A percentile compares a stretch with the other conserved stretches of the same genome.
phyloP scores from a whole-genome alignment of 92 coral and sea anemone species.

The Epizoanthus rinbou region DNA sequence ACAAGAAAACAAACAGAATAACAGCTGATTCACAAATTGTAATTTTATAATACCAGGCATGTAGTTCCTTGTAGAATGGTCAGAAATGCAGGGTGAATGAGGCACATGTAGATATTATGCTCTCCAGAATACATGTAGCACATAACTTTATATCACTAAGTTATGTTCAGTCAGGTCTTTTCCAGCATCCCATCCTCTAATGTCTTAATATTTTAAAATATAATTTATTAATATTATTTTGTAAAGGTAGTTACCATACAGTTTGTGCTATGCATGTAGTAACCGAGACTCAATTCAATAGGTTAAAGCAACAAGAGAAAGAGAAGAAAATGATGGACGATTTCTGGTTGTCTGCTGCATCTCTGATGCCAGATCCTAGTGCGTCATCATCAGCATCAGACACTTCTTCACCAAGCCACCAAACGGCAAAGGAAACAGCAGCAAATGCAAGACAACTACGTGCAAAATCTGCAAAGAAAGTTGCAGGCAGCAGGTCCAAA shows the following conservation, averaged over 20 bases:
- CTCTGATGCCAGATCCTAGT: slow-evolving; percentile 16
- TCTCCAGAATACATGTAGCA: too few species aligned
- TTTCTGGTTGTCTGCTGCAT: slow-evolving; percentile 23
- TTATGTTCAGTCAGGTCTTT: too few species aligned
- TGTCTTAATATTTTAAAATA: too few species aligned
- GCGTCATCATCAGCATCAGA: slow-evolving; percentile 23
- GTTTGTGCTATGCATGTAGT: background rate
- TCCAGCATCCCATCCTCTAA: too few species aligned
- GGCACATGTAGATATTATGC: too few species aligned
- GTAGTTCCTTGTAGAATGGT: too few species aligned
- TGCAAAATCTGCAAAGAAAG: slow-evolving; percentile 26
- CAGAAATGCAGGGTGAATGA: too few species aligned
- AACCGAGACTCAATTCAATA: background rate
- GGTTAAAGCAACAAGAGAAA: slow-evolving; percentile 36
- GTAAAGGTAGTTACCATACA: background rate
- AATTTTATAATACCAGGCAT: too few species aligned
- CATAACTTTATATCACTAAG: too few species aligned
- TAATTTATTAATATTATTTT: too few species aligned
- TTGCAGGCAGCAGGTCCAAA: slow-evolving; percentile 24
- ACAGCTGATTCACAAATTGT: too few species aligned
- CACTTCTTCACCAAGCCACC: slow-evolving; percentile 28
- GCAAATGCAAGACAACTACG: background rate
- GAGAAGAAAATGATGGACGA: slow-evolving; percentile 36
- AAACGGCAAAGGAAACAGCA: slow-evolving; percentile 14
- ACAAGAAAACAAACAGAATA: too few species aligned